These are phyloP conservation scores for Xyrauchen texanus DNA, from an alignment of 2,113 vertebrate genomes.

Conservation along the genomic window DNA sequence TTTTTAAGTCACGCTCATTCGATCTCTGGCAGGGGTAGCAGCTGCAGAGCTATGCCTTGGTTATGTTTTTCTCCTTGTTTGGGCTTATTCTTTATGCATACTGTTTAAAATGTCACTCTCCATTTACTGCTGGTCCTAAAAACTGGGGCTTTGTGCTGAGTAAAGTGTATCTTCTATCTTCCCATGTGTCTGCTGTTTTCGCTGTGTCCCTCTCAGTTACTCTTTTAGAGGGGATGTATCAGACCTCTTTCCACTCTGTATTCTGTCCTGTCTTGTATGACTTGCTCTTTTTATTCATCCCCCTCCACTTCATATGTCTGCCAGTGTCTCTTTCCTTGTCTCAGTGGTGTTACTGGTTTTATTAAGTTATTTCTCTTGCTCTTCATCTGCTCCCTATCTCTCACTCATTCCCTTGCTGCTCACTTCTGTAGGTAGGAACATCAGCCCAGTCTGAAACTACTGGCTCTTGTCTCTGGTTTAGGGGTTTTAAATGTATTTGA, in stretches of 20 bases:
- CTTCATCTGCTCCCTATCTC: constrained; percentile 5
- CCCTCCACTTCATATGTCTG: neutral
- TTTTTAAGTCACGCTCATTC: constrained; percentile 41
- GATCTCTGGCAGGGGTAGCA: constrained; percentile 38
- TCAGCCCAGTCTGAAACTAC: constrained; percentile 29
- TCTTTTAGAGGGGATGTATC: constrained; percentile 22
- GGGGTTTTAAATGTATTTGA: constrained; percentile 4
- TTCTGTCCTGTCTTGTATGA: constrained; percentile 14
- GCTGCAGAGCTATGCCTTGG: constrained; percentile 36
- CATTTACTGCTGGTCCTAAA: constrained; percentile 50
- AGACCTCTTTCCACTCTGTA: constrained; percentile 27
- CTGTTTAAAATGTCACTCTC: constrained; percentile 61
- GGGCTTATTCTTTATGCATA: constrained; percentile 58
- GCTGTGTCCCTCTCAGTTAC: constrained; percentile 17
- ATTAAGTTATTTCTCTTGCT: neutral
- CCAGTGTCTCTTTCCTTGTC: neutral
- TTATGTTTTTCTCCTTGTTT: constrained; percentile 50
- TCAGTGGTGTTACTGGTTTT: constrained; percentile 8
- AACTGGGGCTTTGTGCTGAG: constrained; percentile 52
- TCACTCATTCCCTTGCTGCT: neutral
- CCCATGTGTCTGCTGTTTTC: constrained; percentile 47
- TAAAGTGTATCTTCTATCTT: constrained; percentile 48
- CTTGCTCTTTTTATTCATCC: neutral
- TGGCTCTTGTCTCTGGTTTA: constrained; percentile 21
- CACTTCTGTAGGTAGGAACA: constrained; percentile 8